Percentiles rank a stretch among this genome's conserved stretches.
Evolutionary conservation across 2,888 invertebrate species (phyloP).

Genomic region (Aleiodes alternator): DNA sequence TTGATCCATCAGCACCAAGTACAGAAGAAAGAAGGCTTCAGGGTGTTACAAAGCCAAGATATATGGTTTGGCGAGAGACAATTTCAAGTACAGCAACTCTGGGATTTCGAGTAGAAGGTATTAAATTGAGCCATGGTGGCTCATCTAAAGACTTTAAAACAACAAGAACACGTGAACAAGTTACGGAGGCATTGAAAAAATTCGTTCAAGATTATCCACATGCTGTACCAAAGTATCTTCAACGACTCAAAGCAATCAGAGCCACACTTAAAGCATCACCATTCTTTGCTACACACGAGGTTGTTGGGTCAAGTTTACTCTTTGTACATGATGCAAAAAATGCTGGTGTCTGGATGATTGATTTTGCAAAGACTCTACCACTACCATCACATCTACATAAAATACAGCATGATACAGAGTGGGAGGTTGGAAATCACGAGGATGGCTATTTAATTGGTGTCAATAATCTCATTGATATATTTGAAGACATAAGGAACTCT

Average conservation of each 20-base stretch:
- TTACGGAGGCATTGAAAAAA: slow-evolving; percentile 87
- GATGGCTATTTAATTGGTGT: slow-evolving; percentile 96
- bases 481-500: slow-evolving; percentile 79
- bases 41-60: slow-evolving; percentile 95
- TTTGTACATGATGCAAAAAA: slow-evolving; percentile 94
- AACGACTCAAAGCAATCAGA: slow-evolving; percentile 89
- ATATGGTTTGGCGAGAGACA: slow-evolving; percentile 97
- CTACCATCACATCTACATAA: slow-evolving; percentile 82
- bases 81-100: slow-evolving; percentile 97
- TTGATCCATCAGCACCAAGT: slow-evolving; percentile 91
- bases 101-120: slow-evolving; percentile 97
- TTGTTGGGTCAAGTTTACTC: slow-evolving; percentile 95
- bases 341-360: slow-evolving; percentile 97
- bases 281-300: slow-evolving; percentile 94
- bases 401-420: slow-evolving; percentile 88
- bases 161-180: slow-evolving; percentile 89
- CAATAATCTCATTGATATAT: slow-evolving; percentile 91
- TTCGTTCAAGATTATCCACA: slow-evolving; percentile 88
- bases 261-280: slow-evolving; percentile 89
- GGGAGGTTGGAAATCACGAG: slow-evolving; percentile 97
- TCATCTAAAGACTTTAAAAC: slow-evolving; percentile 97
- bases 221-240: slow-evolving; percentile 87
- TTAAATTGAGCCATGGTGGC: slow-evolving; percentile 91
- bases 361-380: slow-evolving; percentile 95
- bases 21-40: slow-evolving; percentile 92